A percentile compares a stretch with the other conserved stretches of the same genome.
These are phyloP conservation scores for Athene cunicularia DNA, from an alignment of 2,113 vertebrate genomes.

Conservation along the genomic window DNA sequence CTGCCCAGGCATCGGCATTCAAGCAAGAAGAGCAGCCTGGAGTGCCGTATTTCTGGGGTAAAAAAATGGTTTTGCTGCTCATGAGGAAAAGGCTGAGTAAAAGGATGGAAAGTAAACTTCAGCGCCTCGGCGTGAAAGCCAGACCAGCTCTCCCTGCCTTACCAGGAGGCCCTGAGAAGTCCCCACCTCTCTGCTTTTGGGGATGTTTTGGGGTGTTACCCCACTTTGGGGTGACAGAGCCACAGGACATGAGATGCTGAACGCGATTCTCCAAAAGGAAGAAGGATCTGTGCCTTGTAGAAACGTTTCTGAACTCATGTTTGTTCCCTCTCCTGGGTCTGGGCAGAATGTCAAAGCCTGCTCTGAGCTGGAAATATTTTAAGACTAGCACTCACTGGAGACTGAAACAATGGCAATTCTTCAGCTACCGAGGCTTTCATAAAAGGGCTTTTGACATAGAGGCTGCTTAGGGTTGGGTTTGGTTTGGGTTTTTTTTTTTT, in stretches of 20 bases:
- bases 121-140: fast-evolving
- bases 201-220: neutral
- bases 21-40: neutral
- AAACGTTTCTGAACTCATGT: constrained; percentile 19
- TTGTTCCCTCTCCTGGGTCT: constrained; percentile 52
- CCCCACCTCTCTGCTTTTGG: neutral
- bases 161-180: fast-evolving
- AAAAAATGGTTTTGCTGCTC: neutral
- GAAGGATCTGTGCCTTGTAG: constrained; percentile 1
- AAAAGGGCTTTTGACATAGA: constrained; percentile 58
- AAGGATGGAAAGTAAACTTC: neutral
- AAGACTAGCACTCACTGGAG: constrained; percentile 59
- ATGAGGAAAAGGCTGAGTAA: neutral
- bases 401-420: constrained; percentile 63
- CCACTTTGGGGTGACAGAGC: fast-evolving
- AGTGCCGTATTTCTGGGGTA: fast-evolving
- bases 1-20: neutral
- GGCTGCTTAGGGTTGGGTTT: neutral
- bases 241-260: neutral
- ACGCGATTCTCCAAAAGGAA: neutral
- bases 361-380: constrained; percentile 66
- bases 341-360: constrained; percentile 68
- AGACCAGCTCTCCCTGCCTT: neutral
- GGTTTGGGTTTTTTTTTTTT: neutral
- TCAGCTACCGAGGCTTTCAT: constrained; percentile 52